phyloP scores from a whole-genome alignment of 2,797 vertebrate genomes.

The Hemibagrus guttatus region DNA sequence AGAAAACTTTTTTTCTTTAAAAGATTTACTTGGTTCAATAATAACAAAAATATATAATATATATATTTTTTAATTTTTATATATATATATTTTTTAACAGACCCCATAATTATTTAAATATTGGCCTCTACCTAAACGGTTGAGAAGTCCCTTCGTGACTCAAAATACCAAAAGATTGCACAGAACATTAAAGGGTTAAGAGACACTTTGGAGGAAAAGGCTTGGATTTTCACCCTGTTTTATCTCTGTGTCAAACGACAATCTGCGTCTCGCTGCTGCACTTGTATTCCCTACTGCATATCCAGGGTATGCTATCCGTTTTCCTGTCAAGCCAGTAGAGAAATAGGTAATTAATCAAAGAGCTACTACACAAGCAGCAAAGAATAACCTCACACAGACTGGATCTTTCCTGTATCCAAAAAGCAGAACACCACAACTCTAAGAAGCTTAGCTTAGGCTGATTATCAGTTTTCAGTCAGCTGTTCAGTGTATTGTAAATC shows the following conservation, averaged over 20 bases:
- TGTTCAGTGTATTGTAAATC: conserved; percentile 72
- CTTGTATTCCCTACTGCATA: conserved; percentile 73
- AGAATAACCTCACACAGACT: conserved; percentile 17
- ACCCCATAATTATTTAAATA: too few relatives aligned
- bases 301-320: conserved; percentile 74
- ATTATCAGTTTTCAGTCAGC: conserved; percentile 69
- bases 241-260: conserved; percentile 75
- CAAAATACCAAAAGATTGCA: too few relatives aligned
- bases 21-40: too few relatives aligned
- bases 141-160: too few relatives aligned
- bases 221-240: conserved; percentile 71
- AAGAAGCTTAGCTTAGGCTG: conserved; percentile 62
- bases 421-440: conserved; percentile 36
- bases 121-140: too few relatives aligned
- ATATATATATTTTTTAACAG: too few relatives aligned
- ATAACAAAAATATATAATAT: too few relatives aligned
- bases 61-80: too few relatives aligned
- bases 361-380: conserved; percentile 33
- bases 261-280: conserved; percentile 73
- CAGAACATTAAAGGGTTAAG: too few relatives aligned
- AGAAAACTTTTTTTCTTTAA: too few relatives aligned
- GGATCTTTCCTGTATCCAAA: conserved; percentile 9
- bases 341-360: conserved; percentile 40
- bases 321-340: conserved; percentile 68
- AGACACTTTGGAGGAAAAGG: neutral